Percentiles rank a stretch among this genome's conserved stretches.
These are phyloP conservation scores for Plutella xylostella DNA, from an alignment of 2,888 invertebrate species.

Conservation along the genomic window DNA sequence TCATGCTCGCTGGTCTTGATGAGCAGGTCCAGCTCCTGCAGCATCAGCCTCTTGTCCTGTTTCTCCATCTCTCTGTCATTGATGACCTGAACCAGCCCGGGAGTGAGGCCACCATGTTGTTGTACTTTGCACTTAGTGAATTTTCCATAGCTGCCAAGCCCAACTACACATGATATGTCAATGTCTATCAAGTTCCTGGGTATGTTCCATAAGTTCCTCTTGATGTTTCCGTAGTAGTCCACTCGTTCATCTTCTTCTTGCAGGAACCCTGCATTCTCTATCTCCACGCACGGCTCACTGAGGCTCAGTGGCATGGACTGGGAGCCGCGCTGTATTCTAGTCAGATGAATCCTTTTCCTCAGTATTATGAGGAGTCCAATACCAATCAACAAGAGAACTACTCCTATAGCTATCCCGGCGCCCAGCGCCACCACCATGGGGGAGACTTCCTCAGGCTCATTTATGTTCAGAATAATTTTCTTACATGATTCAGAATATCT, in stretches of 20 bases:
- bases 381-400: constrained; percentile 76
- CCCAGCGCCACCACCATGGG: constrained; percentile 61
- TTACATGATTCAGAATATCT: constrained; percentile 73
- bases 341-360: constrained; percentile 51
- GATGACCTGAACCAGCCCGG: constrained; percentile 75
- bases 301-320: constrained; percentile 76
- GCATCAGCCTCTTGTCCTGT: constrained; percentile 63
- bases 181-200: constrained; percentile 79
- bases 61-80: constrained; percentile 65
- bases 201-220: constrained; percentile 79
- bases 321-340: constrained; percentile 56
- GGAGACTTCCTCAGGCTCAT: constrained; percentile 57
- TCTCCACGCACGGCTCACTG: constrained; percentile 83
- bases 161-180: constrained; percentile 76
- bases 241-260: constrained; percentile 77
- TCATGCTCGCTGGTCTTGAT: constrained; percentile 77
- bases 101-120: constrained; percentile 67
- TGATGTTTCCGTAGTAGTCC: constrained; percentile 80
- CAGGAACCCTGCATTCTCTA: constrained; percentile 83
- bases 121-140: constrained; percentile 78
- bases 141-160: constrained; percentile 82
- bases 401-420: constrained; percentile 76
- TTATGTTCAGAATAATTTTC: constrained; percentile 63
- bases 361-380: constrained; percentile 74
- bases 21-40: constrained; percentile 79